Conservation (phyloP, 1,140 invertebrate genomes). For the Drosophila pandora region DNA sequence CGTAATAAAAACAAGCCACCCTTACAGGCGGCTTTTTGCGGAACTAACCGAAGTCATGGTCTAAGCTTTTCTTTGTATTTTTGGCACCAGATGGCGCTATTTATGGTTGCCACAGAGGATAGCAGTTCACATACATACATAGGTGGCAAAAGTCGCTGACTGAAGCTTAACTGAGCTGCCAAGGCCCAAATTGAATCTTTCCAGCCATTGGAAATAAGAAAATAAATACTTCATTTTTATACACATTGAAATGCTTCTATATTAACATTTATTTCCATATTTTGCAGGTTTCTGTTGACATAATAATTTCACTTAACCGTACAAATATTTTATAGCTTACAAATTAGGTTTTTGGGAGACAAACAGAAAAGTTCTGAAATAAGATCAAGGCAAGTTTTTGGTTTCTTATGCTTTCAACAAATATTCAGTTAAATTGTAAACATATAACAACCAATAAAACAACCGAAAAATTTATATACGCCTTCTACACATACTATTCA, state of each 20-base stretch:
- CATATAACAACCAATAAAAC: neutral
- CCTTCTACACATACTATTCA: neutral
- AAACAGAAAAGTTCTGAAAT: conserved; percentile 6
- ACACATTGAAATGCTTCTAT: conserved; percentile 23
- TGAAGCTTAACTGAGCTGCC: no score
- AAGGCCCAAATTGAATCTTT: neutral
- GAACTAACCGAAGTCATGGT: neutral
- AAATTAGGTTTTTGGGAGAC: neutral
- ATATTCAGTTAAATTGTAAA: neutral
- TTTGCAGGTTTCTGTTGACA: conserved; percentile 18
- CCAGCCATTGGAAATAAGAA: neutral
- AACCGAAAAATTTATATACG: neutral
- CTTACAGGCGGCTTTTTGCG: neutral
- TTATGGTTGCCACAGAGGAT: neutral
- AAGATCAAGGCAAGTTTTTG: conserved; percentile 34
- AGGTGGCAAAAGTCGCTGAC: no score
- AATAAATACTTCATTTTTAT: neutral
- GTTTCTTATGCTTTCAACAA: conserved; percentile 44
- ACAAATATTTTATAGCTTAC: conserved; percentile 7
- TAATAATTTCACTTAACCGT: conserved; percentile 2
- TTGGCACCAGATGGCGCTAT: neutral
- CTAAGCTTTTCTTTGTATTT: neutral
- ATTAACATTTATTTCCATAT: conserved; percentile 41
- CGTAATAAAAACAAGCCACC: neutral
- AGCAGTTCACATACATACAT: no score